Evolutionary conservation across 2,888 invertebrate species (phyloP).

Genomic region (Caenorhabditis uteleia): DNA sequence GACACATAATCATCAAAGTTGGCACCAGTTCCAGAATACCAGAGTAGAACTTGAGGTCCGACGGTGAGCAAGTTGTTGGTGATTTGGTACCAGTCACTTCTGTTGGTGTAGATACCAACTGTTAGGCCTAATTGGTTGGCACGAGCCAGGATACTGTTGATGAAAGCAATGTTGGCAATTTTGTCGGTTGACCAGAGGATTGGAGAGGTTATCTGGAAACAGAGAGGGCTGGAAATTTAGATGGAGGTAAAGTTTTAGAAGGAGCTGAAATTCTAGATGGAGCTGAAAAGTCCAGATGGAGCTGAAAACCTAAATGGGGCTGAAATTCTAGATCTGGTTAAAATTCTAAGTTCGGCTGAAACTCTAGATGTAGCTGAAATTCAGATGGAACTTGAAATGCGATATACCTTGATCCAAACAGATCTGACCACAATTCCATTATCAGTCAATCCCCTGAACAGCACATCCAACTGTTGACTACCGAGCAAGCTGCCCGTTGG

Average conservation of each 20-base stretch:
- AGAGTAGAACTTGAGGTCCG: constrained; percentile 24
- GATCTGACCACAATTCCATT: constrained; percentile 32
- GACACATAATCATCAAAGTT: constrained; percentile 35
- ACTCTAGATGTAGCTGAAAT: no score
- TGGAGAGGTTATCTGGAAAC: no score
- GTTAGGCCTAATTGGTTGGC: constrained; percentile 32
- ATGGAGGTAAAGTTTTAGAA: no score
- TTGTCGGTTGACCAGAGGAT: constrained; percentile 21
- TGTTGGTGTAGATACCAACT: constrained; percentile 41
- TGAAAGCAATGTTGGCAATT: constrained; percentile 33
- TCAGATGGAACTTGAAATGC: no score
- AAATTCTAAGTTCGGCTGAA: no score
- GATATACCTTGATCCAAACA: constrained; percentile 47
- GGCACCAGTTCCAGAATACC: constrained; percentile 44
- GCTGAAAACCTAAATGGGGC: no score
- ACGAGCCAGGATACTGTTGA: constrained; percentile 33
- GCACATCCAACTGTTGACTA: constrained; percentile 32
- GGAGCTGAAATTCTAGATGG: no score
- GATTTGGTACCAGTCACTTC: constrained; percentile 41
- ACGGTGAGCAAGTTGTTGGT: constrained; percentile 25
- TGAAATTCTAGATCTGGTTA: no score
- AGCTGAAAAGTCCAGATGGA: no score
- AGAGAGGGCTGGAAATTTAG: no score
- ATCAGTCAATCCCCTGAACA: constrained; percentile 28
- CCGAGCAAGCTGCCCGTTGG: constrained; percentile 22